A percentile compares a stretch with the other conserved stretches of the same genome.
Conservation (phyloP, 92 coral and sea anemone genomes). For the Bergia puertoricense region DNA sequence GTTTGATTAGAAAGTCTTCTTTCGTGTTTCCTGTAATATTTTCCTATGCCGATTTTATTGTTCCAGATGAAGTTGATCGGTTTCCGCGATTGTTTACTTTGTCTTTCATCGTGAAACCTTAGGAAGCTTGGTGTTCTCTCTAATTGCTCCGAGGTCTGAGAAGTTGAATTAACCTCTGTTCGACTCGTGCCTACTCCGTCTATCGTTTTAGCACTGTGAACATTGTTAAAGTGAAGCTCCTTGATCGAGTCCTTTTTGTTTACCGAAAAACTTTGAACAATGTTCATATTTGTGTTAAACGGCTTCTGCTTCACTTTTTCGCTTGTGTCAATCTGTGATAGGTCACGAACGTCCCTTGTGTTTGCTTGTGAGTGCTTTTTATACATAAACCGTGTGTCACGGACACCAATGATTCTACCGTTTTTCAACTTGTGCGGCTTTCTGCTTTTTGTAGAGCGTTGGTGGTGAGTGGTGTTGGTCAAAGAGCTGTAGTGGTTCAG, state of each 20-base stretch:
- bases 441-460: neutral
- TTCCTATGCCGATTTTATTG: too few relatives aligned
- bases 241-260: neutral
- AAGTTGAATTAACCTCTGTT: neutral
- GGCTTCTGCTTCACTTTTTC: neutral
- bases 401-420: neutral
- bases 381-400: neutral
- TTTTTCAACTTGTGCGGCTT: neutral
- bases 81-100: neutral
- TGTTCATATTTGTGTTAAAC: neutral
- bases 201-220: neutral
- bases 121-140: neutral
- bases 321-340: neutral
- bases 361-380: neutral
- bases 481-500: constrained; percentile 14
- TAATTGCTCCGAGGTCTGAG: neutral
- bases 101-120: too few relatives aligned
- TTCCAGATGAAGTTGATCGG: neutral
- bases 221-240: neutral
- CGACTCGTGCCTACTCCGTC: neutral
- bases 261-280: neutral
- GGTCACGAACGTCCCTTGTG: neutral
- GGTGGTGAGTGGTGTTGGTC: neutral
- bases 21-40: neutral
- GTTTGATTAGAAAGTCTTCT: neutral